phyloP scores from a whole-genome alignment of 2,888 invertebrate genomes.

The Desoria tigrina region DNA sequence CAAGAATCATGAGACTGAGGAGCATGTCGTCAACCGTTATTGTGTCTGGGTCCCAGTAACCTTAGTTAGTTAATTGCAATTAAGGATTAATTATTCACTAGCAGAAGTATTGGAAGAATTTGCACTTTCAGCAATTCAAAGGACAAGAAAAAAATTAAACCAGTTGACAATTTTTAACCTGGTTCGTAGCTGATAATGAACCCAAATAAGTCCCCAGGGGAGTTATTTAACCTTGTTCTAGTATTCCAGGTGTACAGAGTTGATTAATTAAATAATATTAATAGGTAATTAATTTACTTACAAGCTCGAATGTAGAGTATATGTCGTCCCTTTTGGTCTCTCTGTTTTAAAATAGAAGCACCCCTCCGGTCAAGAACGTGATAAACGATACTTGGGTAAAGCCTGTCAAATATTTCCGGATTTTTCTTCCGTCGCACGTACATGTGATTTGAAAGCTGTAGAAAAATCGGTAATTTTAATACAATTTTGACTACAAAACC shows the following conservation, averaged over 20 bases:
- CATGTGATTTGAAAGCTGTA: constrained; percentile 30
- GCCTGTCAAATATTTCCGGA: constrained; percentile 29
- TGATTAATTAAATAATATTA: too few relatives aligned
- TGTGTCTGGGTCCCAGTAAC: constrained; percentile 20
- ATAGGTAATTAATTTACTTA: neutral
- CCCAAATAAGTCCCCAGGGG: too few relatives aligned
- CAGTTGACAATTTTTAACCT: too few relatives aligned
- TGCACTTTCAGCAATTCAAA: too few relatives aligned
- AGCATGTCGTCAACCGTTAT: constrained; percentile 25
- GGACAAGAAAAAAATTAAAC: neutral
- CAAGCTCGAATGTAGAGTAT: constrained; percentile 25
- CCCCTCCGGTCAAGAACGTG: constrained; percentile 19
- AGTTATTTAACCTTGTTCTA: too few relatives aligned
- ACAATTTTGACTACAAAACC: neutral
- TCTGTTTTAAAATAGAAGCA: constrained; percentile 24
- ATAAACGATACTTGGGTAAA: constrained; percentile 28
- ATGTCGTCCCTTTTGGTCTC: constrained; percentile 26
- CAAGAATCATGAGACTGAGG: constrained; percentile 24
- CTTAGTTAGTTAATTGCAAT: constrained; percentile 10
- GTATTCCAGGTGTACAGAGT: too few relatives aligned
- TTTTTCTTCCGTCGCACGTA: constrained; percentile 23
- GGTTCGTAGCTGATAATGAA: too few relatives aligned
- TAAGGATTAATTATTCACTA: too few relatives aligned
- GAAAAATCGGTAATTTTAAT: neutral
- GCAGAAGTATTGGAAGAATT: too few relatives aligned